Base-by-base conservation (phyloP, 2,888 invertebrate species). In the Altica lythri region DNA sequence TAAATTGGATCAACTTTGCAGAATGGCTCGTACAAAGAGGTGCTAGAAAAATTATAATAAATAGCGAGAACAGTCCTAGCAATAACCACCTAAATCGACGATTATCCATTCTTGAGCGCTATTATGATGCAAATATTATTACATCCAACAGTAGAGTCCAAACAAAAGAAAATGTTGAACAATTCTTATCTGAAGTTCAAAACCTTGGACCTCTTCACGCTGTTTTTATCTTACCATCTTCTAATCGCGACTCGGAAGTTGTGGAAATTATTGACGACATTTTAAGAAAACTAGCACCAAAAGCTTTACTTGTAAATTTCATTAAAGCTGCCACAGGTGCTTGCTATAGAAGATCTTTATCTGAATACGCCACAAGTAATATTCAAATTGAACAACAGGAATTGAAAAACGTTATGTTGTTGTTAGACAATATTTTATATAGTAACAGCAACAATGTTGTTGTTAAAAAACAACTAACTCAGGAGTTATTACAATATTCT, bases 21-120 rank as follows among this genome's bases (percentile, higher is more conserved):
- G 89, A 92, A 68, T 95, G 93, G 93, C 77, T 97, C 65, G 83
- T 93, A 43, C 76, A 89, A 47, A 82, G 94, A 56, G 95, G 94
- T 0, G 94, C 90, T 0, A 83, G 81, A 62, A 87, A 88, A 65
- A 71, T 96, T 4, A 81, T 95, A 0, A 80, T 95, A 0, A 89
- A 89, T 0, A 91, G 92, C 0, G 85, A 94, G 30, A 80, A 81
- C 14, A 89, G 88, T 57, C 89, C 91, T 12, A 93, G 93, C 74
- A 93, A 94, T 72, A 78, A 83, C 14, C 64, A 72, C 55, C 61
- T 75, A 17, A 73, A 71, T 16, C 66, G 75, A 10, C 64, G 75
- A 5, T 55, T 77, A 2, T 60, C 66, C 3, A 62, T 76, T 6
- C 63, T 76, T 2, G 68, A 72, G 52, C 57, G 62, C 2, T 69